Conservation (phyloP, 1,140 invertebrate species). For the Manduca sexta region DNA sequence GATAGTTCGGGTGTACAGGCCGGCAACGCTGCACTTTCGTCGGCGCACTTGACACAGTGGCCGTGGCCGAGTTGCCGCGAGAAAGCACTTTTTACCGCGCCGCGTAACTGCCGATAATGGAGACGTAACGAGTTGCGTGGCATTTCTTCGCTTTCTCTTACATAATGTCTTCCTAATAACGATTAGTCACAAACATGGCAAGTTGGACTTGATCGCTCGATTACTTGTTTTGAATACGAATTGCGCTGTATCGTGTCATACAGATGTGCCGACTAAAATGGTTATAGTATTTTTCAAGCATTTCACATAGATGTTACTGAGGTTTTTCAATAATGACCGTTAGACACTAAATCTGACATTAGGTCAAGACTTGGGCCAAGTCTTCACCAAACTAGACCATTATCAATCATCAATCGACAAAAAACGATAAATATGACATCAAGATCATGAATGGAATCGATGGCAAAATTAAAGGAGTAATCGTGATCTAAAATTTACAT, state of each 20-base stretch:
- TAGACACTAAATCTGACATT: no score
- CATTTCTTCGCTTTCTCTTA: constrained; percentile 70
- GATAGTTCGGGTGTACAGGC: constrained; percentile 28
- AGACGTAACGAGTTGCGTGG: constrained; percentile 56
- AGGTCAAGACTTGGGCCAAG: no score
- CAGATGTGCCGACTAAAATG: background rate
- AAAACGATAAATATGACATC: no score
- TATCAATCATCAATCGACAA: no score
- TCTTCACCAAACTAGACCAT: no score
- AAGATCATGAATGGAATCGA: no score
- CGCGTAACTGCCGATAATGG: constrained; percentile 60
- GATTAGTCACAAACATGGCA: constrained; percentile 53
- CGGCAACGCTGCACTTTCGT: constrained; percentile 67
- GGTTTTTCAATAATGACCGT: no score
- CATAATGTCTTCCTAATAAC: constrained; percentile 51
- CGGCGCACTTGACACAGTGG: constrained; percentile 69
- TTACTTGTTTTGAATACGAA: constrained; percentile 1
- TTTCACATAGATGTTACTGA: no score
- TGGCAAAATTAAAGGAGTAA: no score
- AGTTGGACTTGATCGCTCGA: constrained; percentile 45
- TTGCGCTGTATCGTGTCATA: background rate
- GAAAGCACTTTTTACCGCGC: constrained; percentile 69
- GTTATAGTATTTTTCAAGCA: background rate
- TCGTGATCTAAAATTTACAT: no score
- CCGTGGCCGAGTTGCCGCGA: constrained; percentile 68